Percentiles rank a stretch among this genome's conserved stretches.
Evolutionary conservation across 2,113 vertebrate species (phyloP).

Genomic region (Grammomys dolichurus): DNA sequence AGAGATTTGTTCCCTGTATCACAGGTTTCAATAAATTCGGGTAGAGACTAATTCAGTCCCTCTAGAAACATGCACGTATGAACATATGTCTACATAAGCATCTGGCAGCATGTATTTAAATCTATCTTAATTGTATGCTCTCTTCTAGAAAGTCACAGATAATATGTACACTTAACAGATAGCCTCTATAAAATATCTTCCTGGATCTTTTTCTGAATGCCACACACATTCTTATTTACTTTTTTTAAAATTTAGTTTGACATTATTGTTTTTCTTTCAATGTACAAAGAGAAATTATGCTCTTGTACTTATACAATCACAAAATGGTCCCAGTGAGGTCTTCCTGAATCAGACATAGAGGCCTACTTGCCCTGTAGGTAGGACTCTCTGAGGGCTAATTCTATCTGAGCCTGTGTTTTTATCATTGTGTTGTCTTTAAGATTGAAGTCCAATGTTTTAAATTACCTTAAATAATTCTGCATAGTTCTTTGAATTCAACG

Average conservation of each 20-base stretch:
- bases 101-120: background rate
- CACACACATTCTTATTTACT: background rate
- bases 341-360: background rate
- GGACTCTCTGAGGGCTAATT: background rate
- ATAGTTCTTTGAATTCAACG: background rate
- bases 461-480: background rate
- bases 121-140: background rate
- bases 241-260: background rate
- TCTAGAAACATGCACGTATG: background rate
- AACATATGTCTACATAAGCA: background rate
- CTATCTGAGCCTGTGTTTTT: background rate
- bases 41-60: background rate
- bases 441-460: background rate
- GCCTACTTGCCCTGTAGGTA: background rate
- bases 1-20: background rate
- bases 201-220: background rate
- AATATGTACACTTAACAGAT: background rate
- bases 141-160: conserved; percentile 20
- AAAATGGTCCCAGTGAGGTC: background rate
- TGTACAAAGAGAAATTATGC: background rate
- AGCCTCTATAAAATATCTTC: background rate
- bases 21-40: background rate
- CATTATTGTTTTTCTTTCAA: background rate
- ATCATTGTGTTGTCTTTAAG: background rate
- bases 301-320: background rate